Percentiles rank a stretch among this genome's conserved stretches.
These are phyloP conservation scores for Porites evermanni DNA, from an alignment of 92 coral and sea anemone species.

Conservation along the genomic window DNA sequence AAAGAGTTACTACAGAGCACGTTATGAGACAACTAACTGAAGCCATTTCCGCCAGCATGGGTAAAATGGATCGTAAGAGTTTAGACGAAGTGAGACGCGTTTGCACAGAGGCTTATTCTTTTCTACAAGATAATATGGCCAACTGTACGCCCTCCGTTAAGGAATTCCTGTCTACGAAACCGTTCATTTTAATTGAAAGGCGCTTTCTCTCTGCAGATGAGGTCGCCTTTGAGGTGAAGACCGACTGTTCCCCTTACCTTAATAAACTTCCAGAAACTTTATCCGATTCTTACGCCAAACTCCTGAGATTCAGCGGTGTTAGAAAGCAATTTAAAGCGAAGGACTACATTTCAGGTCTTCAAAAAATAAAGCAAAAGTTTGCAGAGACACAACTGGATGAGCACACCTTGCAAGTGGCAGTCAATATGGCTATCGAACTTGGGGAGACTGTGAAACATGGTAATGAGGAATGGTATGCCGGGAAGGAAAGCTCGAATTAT, in stretches of 20 bases:
- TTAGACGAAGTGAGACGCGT: constrained; percentile 30
- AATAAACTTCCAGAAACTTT: constrained; percentile 31
- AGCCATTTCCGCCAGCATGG: too few species aligned
- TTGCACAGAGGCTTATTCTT: constrained; percentile 41
- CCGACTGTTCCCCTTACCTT: constrained; percentile 56
- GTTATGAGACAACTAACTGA: constrained; percentile 38
- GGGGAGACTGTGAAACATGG: too few species aligned
- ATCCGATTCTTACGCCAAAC: constrained; percentile 9
- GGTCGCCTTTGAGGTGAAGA: constrained; percentile 45
- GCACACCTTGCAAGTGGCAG: neutral
- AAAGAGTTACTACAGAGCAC: constrained; percentile 20
- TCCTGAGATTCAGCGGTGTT: constrained; percentile 47
- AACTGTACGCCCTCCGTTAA: neutral
- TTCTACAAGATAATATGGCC: constrained; percentile 25
- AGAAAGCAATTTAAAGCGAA: constrained; percentile 45
- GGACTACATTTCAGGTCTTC: constrained; percentile 52
- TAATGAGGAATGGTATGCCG: too few species aligned
- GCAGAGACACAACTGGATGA: too few species aligned
- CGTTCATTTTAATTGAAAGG: constrained; percentile 36
- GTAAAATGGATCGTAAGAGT: neutral
- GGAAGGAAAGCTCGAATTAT: neutral
- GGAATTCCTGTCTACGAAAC: neutral
- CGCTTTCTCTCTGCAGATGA: constrained; percentile 45
- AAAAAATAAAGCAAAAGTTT: too few species aligned
- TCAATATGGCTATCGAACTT: neutral